These are phyloP conservation scores for Sebastes umbrosus DNA, from an alignment of 2,797 vertebrate genomes.

Conservation along the genomic window DNA sequence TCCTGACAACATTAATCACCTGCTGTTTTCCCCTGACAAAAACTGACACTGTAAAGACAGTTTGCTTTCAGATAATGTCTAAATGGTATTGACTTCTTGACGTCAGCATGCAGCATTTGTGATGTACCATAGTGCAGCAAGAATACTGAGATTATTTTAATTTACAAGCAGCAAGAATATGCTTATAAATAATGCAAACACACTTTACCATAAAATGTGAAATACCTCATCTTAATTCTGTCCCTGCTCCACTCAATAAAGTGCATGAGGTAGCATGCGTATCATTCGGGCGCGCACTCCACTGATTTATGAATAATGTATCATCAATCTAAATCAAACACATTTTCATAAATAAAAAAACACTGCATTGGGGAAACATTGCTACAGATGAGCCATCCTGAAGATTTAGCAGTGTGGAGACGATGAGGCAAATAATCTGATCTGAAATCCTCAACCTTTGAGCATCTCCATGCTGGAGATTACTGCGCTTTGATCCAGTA, in stretches of 20 bases:
- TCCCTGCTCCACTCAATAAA: neutral
- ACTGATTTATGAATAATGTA: slow-evolving; percentile 12
- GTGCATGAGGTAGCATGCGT: neutral
- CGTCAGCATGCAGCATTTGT: neutral
- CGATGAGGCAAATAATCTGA: slow-evolving; percentile 59
- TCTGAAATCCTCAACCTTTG: slow-evolving; percentile 70
- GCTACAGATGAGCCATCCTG: neutral
- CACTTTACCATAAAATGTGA: neutral
- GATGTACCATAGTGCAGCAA: neutral
- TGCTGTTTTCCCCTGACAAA: slow-evolving; percentile 1
- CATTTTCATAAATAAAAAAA: neutral
- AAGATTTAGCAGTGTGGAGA: slow-evolving; percentile 32
- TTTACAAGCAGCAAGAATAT: slow-evolving; percentile 7
- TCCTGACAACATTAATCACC: slow-evolving; percentile 8
- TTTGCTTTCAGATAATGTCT: neutral
- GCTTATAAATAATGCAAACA: slow-evolving; percentile 16
- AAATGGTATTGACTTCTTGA: neutral
- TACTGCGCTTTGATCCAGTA: slow-evolving; percentile 80
- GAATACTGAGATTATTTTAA: neutral
- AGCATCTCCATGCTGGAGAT: slow-evolving; percentile 73
- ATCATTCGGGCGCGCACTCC: neutral
- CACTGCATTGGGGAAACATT: neutral
- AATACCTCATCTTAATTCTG: slow-evolving; percentile 14
- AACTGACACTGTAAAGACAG: neutral
- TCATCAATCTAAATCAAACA: slow-evolving; percentile 10